A percentile compares a stretch with the other conserved stretches of the same genome.
Conservation (phyloP, 2,888 invertebrate species). For the Ectemnius cavifrons region DNA sequence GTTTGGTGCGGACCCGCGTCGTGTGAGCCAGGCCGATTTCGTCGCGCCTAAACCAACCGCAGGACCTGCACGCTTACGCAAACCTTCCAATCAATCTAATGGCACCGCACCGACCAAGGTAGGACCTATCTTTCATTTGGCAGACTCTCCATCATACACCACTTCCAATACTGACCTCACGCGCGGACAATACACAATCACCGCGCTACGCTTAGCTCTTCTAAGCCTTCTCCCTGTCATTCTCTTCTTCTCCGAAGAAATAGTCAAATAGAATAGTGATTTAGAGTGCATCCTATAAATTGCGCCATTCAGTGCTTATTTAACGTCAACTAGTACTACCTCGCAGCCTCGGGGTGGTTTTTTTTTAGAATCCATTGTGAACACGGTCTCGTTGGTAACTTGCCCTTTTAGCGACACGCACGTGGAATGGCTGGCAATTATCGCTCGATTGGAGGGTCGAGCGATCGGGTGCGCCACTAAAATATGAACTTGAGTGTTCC, state of each 20-base stretch:
- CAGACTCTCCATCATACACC: not conserved
- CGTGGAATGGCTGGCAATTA: constrained; percentile 20
- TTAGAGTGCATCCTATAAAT: too few relatives aligned
- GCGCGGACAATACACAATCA: too few relatives aligned
- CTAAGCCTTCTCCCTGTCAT: too few relatives aligned
- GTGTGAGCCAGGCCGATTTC: constrained; percentile 56
- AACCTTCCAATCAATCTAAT: constrained; percentile 40
- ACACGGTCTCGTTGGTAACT: too few relatives aligned
- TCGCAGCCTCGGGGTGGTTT: too few relatives aligned
- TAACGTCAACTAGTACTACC: too few relatives aligned
- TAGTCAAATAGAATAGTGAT: too few relatives aligned
- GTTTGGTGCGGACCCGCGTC: constrained; percentile 51
- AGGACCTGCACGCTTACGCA: constrained; percentile 37
- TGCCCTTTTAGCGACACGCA: not conserved
- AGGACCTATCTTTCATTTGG: constrained; percentile 48
- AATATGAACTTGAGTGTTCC: constrained; percentile 29
- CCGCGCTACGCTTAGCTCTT: too few relatives aligned
- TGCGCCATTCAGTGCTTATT: too few relatives aligned
- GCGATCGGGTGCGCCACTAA: constrained; percentile 27
- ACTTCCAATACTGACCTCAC: too few relatives aligned
- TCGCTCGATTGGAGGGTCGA: constrained; percentile 15
- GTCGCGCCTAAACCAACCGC: constrained; percentile 55
- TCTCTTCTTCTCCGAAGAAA: too few relatives aligned
- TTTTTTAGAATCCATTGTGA: too few relatives aligned
- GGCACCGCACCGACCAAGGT: constrained; percentile 43